phyloP scores from a whole-genome alignment of 2,888 invertebrate genomes.

The Microctonus aethiopoides region DNA sequence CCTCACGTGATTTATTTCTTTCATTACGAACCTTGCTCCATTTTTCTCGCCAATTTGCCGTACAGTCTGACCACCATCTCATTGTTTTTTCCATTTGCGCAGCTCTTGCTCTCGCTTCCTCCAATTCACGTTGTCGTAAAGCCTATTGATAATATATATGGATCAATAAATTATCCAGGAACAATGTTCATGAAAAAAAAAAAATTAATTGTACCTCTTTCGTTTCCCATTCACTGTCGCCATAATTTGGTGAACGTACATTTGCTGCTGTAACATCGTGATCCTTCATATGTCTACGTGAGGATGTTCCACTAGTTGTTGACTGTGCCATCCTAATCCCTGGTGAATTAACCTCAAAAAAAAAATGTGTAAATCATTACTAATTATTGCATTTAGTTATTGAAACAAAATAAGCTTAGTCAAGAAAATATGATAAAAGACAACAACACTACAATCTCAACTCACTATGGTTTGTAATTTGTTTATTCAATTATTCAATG shows the following conservation, averaged over 20 bases:
- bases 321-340: slow-evolving; percentile 74
- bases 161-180: not conserved
- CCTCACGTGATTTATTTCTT: slow-evolving; percentile 92
- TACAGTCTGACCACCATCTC: slow-evolving; percentile 99
- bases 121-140: slow-evolving; percentile 82
- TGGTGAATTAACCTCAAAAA: not conserved
- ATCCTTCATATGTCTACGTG: slow-evolving; percentile 72
- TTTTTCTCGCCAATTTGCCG: slow-evolving; percentile 94
- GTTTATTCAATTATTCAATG: not conserved
- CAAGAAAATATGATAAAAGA: not conserved
- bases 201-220: slow-evolving; percentile 81
- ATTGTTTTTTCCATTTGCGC: slow-evolving; percentile 99
- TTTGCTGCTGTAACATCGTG: slow-evolving; percentile 73
- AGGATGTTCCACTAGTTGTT: slow-evolving; percentile 73
- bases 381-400: not conserved
- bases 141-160: slow-evolving; percentile 65
- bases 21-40: slow-evolving; percentile 96
- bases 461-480: not conserved
- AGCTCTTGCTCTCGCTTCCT: slow-evolving; percentile 92
- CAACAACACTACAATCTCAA: not conserved
- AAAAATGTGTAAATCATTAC: not conserved
- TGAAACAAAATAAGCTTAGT: not conserved
- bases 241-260: slow-evolving; percentile 72
- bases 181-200: not conserved
- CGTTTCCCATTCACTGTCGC: slow-evolving; percentile 82